These are phyloP conservation scores for Rhynchonycteris naso DNA, from an alignment of 2,797 vertebrate genomes.

Conservation along the genomic window DNA sequence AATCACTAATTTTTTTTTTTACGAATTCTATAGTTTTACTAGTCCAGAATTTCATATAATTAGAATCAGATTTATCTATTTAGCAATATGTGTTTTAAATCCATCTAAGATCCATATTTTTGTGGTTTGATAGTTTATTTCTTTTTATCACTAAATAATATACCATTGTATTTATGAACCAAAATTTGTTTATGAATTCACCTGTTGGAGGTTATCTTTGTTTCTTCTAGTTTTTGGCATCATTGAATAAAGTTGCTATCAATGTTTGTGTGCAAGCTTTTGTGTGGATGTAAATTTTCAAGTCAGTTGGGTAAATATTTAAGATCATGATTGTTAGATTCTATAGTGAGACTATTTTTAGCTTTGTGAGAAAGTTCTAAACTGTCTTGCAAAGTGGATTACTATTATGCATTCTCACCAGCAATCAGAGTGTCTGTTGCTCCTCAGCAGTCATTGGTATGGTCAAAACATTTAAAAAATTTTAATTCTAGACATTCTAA, in stretches of 20 bases:
- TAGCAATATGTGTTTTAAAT: background rate
- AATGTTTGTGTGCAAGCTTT: background rate
- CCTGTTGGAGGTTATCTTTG: background rate
- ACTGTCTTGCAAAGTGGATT: background rate
- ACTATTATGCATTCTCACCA: background rate
- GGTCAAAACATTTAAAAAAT: background rate
- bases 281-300: background rate
- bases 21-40: background rate
- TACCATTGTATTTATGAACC: background rate
- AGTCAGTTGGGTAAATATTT: background rate
- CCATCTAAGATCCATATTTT: background rate
- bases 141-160: background rate
- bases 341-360: background rate
- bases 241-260: background rate
- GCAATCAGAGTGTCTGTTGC: background rate
- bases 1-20: background rate
- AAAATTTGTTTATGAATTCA: background rate
- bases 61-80: background rate
- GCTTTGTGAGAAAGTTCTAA: background rate
- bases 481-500: background rate
- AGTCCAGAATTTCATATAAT: background rate
- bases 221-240: background rate
- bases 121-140: background rate
- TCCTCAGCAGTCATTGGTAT: background rate
- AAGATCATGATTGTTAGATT: background rate